Conservation (phyloP, 2,113 vertebrate species). For the Lampris megalopsis region DNA sequence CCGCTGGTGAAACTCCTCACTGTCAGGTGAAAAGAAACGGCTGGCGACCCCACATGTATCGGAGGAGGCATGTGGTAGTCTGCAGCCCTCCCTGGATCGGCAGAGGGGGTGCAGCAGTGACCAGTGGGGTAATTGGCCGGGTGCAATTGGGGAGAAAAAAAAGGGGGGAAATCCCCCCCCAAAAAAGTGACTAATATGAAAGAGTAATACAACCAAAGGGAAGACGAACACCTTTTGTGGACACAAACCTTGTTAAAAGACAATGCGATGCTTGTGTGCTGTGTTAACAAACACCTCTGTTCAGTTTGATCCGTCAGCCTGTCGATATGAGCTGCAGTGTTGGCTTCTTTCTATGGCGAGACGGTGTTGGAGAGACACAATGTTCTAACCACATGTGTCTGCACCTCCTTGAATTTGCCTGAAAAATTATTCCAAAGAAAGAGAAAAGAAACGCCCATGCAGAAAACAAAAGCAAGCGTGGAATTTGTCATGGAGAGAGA, state of each 20-base stretch:
- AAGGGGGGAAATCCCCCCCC: too few relatives aligned
- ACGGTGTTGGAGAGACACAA: slow-evolving; percentile 49
- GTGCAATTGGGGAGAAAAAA: too few relatives aligned
- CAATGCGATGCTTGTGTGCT: not conserved
- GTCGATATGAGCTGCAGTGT: slow-evolving; percentile 34
- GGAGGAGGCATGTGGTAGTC: too few relatives aligned
- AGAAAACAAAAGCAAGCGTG: not conserved
- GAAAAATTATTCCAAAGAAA: not conserved
- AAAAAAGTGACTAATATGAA: too few relatives aligned
- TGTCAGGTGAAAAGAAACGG: too few relatives aligned
- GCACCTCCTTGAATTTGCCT: not conserved
- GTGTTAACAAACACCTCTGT: not conserved
- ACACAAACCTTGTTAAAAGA: not conserved
- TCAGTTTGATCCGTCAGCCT: slow-evolving; percentile 21
- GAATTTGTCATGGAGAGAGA: slow-evolving; percentile 3
- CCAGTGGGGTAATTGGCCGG: too few relatives aligned
- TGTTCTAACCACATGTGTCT: not conserved
- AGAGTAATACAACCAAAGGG: too few relatives aligned
- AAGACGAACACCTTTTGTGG: too few relatives aligned
- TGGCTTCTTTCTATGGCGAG: slow-evolving; percentile 55
- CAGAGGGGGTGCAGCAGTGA: too few relatives aligned
- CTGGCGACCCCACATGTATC: too few relatives aligned
- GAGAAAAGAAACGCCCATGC: not conserved
- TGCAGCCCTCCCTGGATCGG: too few relatives aligned
- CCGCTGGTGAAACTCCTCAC: too few relatives aligned